phyloP scores from a whole-genome alignment of 1,140 invertebrate genomes.

The Diuraphis noxia region DNA sequence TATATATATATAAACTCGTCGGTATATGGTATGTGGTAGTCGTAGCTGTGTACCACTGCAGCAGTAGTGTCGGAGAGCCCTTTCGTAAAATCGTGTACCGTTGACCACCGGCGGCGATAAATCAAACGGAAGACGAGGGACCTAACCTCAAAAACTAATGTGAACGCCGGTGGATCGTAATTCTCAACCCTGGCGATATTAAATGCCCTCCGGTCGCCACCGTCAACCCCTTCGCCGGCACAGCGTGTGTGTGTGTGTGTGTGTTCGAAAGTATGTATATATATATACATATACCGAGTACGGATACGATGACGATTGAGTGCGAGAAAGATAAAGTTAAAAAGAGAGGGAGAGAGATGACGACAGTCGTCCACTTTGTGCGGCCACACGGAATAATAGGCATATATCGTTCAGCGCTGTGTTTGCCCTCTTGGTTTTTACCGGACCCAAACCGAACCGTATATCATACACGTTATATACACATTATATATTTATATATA shows the following conservation, averaged over 20 bases:
- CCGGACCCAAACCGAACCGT: background rate
- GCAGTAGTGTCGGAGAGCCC: background rate
- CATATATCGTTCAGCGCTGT: background rate
- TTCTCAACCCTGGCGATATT: conserved; percentile 27
- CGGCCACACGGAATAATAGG: background rate
- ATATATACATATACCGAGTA: background rate
- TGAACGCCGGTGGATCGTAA: conserved; percentile 32
- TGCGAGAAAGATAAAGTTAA: background rate
- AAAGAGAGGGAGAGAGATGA: background rate
- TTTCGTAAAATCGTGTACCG: conserved; percentile 42
- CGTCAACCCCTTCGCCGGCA: background rate
- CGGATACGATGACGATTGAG: background rate
- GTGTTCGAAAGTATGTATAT: no score
- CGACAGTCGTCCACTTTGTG: background rate
- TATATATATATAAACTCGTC: background rate
- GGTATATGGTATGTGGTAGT: background rate
- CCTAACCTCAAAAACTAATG: conserved; percentile 50
- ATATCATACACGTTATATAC: background rate
- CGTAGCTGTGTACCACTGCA: background rate
- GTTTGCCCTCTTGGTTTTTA: background rate
- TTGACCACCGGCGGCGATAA: conserved; percentile 51
- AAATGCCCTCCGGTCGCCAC: conserved; percentile 23
- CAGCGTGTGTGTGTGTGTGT: background rate
- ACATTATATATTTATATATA: background rate
- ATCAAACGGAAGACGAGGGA: conserved; percentile 43